phyloP scores from a whole-genome alignment of 1,140 invertebrate genomes.

The Piezodorus guildinii region DNA sequence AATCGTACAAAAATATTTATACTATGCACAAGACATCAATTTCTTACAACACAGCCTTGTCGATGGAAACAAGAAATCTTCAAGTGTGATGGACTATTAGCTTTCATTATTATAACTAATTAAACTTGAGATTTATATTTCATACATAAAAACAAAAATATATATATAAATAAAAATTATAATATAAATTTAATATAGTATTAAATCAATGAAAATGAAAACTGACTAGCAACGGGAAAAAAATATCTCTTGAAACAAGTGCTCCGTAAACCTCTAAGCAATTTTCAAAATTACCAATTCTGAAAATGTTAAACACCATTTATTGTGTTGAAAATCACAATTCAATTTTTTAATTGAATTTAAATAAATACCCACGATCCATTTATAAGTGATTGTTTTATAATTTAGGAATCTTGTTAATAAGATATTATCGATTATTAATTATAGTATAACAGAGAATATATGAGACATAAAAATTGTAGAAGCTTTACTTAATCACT shows the following conservation, averaged over 20 bases:
- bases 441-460: too few species aligned
- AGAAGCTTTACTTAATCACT: too few species aligned
- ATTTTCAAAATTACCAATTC: neutral
- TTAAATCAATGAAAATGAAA: neutral
- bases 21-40: constrained; percentile 11
- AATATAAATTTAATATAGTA: neutral
- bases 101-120: neutral
- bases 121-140: neutral
- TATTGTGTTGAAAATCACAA: too few species aligned
- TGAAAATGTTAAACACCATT: too few species aligned
- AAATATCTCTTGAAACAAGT: neutral
- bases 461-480: too few species aligned
- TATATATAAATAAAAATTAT: neutral
- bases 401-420: too few species aligned
- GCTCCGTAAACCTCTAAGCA: neutral
- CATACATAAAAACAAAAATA: neutral
- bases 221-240: neutral
- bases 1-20: constrained; percentile 12
- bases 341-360: too few species aligned
- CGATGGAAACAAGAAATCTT: constrained; percentile 1
- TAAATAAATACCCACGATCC: too few species aligned
- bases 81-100: constrained; percentile 7
- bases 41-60: constrained; percentile 8
- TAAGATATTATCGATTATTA: too few species aligned
- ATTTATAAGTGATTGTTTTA: too few species aligned